Conservation (phyloP, 2,888 invertebrate species). For the Lypha dubia region DNA sequence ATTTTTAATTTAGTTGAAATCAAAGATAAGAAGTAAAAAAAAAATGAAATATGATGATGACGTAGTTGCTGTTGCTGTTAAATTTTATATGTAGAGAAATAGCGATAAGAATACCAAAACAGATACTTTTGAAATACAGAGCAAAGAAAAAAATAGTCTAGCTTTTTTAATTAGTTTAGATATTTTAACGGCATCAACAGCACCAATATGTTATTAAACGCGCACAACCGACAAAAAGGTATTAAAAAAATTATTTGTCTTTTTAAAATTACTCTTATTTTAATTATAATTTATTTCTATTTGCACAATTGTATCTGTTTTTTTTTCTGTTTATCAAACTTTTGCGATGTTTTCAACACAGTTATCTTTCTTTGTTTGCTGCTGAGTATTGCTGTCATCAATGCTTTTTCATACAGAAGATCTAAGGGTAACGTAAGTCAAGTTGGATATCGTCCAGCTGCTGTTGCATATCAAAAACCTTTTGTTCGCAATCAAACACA, state of each 20-base stretch:
- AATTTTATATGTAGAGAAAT: background rate
- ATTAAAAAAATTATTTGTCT: conserved; percentile 10
- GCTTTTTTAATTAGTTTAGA: conserved; percentile 35
- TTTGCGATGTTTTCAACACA: background rate
- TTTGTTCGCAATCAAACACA: conserved; percentile 18
- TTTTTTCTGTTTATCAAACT: background rate
- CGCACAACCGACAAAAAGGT: background rate
- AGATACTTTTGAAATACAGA: background rate
- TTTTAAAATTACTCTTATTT: background rate
- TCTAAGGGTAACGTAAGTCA: conserved; percentile 10
- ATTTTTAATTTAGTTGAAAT: background rate
- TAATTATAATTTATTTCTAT: conserved; percentile 6
- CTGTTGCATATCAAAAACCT: conserved; percentile 14
- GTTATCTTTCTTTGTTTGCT: conserved; percentile 9
- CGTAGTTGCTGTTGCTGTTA: background rate
- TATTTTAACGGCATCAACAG: conserved; percentile 4
- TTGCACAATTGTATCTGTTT: conserved; percentile 5
- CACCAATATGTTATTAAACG: conserved; percentile 32
- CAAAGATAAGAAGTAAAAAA: conserved; percentile 12
- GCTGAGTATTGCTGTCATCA: conserved; percentile 13
- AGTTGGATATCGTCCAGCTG: conserved; percentile 36
- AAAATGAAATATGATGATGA: background rate
- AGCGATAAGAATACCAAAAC: conserved; percentile 13
- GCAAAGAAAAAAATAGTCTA: background rate
- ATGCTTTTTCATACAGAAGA: conserved; percentile 15